Evolutionary conservation across 1,140 invertebrate genomes (phyloP).

Genomic region (Lucilia sericata): DNA sequence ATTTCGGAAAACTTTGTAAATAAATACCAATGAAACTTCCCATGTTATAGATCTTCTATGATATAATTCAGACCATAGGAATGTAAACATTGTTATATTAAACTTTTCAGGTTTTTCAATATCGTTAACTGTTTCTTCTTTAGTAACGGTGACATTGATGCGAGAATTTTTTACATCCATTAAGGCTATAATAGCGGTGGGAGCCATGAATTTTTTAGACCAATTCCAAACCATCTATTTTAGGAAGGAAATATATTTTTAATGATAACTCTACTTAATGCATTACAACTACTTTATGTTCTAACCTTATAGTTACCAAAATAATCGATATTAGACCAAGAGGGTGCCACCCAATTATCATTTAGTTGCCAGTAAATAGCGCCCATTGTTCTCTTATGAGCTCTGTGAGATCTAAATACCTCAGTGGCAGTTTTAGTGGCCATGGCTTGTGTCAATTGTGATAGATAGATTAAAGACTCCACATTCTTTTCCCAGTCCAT

Average conservation of each 20-base stretch:
- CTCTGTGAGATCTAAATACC: constrained; percentile 81
- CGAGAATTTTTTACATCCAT: constrained; percentile 51
- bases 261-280: no score
- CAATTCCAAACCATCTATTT: constrained; percentile 85
- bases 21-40: constrained; percentile 52
- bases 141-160: constrained; percentile 55
- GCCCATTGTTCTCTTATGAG: constrained; percentile 89
- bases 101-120: constrained; percentile 48
- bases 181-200: constrained; percentile 66
- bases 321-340: constrained; percentile 91
- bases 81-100: constrained; percentile 54
- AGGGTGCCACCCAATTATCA: constrained; percentile 97
- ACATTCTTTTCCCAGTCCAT: constrained; percentile 69
- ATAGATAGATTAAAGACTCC: constrained; percentile 78
- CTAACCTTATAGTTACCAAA: constrained; percentile 59
- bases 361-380: constrained; percentile 99
- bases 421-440: constrained; percentile 88
- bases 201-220: constrained; percentile 85
- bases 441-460: constrained; percentile 89
- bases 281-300: neutral
- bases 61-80: constrained; percentile 57
- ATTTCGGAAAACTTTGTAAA: neutral
- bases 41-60: constrained; percentile 51
- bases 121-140: constrained; percentile 51
- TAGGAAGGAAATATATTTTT: no score